Base-by-base conservation (phyloP, 2,797 vertebrate genomes). In the Semaprochilodus insignis region DNA sequence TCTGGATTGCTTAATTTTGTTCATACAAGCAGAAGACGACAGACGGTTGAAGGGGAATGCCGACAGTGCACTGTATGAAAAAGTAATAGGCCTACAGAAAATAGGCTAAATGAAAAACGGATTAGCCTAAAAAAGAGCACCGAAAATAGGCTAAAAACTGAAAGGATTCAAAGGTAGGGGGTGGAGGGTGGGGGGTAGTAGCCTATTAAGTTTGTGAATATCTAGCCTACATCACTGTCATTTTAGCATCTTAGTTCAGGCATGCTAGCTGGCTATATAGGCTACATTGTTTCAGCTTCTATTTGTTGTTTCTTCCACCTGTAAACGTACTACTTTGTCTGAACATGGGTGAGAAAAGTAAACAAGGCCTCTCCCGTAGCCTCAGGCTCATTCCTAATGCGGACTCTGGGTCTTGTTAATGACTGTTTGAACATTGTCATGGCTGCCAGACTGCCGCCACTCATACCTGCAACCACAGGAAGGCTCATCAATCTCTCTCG, bases 361-460 rank as follows among this genome's bases (percentile, higher is more conserved):
- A 69, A 69, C 36, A 69, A 69, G 51, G 17, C 19, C 78, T 82
- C 83, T 88, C 73, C 85, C 77, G 66, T 87, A 88, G 93, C 95
- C 87, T 83, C 71, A 74, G 93, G 95, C 93, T 91, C 90, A 93
- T 95, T 95, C 95, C 94, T 94, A 87, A 92, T 91, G 91, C 91
- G 87, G 85, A 94, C 91, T 92, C 88, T 91, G 89, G 89, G 83
- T 87, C 88, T 79, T 92, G 94, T 94, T 95, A 95, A 96, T 92
- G 92, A 92, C 94, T 93, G 91, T 91, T 92, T 91, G 91, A 95
- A 95, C 94, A 94, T 86, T 87, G 88, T 87, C 91, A 90, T 86
- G 83, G 78, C 87, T 93, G 92, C 93, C 93, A 94, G 87, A 91
- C 91, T 88, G 91, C 91, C 88, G 91, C 92, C 94, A 91, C 89